Base-by-base conservation (phyloP, 1,140 invertebrate species). In the Microplitis demolitor region DNA sequence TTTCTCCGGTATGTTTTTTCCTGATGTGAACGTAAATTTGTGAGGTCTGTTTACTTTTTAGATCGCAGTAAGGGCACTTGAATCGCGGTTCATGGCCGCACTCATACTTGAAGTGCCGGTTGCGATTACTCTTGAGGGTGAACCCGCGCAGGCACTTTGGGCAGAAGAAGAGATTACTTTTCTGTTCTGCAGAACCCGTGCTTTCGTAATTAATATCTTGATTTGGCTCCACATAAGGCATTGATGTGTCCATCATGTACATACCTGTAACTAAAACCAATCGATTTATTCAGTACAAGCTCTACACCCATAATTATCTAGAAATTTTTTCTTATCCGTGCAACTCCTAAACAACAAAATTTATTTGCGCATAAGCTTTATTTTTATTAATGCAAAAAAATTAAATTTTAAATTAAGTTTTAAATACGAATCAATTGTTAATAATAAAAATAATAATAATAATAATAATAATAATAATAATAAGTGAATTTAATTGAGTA, bases 61-160 rank as follows among this genome's bases (percentile, higher is more conserved):
- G 77, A 1, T 93, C 90, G 84, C 93, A 94, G 84, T 92, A 93
- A 16, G 92, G 91, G 80, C 93, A 94, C 80, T 92, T 91, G 81
- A 93, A 94, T 81, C 93, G 91, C 1, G 93, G 92, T 81, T 93
- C 91, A 83, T 93, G 92, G 75, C 92, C 93, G 82, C 93, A 94
- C 83, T 94, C 93, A 91, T 92, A 94, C 83, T 93, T 94, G 87
- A 93, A 92, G 79, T 94, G 93, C 79, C 94, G 94, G 56, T 93
- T 89, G 77, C 94, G 87, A 74, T 93, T 94, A 53, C 92, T 93
- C 84, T 94, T 94, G 53, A 93, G 86, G 79, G 94, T 94, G 84
- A 94, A 94, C 51, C 92, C 89, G 69, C 92, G 89, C 63, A 92
- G 91, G 85, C 93, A 94, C 80, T 92, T 92, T 53, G 91, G 88